Evolutionary conservation across 2,888 invertebrate genomes (phyloP).

Genomic region (Drosophila kokeensis): DNA sequence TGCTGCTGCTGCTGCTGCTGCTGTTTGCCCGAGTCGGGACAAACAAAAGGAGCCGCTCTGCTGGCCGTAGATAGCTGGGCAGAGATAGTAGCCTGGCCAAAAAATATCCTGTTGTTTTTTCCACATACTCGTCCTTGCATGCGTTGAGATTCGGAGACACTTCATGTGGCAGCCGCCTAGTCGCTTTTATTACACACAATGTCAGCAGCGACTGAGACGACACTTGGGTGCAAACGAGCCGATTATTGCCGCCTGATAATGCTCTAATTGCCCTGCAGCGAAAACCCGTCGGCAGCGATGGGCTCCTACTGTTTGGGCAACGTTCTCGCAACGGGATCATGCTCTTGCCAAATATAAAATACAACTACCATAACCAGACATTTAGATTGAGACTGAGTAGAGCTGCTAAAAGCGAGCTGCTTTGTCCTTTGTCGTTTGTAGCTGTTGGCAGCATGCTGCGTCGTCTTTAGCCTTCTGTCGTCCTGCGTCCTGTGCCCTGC

Average conservation of each 20-base stretch:
- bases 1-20: conserved; percentile 3
- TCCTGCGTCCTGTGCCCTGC: conserved; percentile 1
- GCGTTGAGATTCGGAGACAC: conserved; percentile 34
- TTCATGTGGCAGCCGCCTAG: conserved; percentile 41
- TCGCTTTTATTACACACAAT: conserved; percentile 67
- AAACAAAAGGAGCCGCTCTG: conserved; percentile 27
- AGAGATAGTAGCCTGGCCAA: conserved; percentile 29
- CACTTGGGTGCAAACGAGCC: conserved; percentile 80
- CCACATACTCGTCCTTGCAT: conserved; percentile 27
- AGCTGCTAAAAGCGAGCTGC: conserved; percentile 13
- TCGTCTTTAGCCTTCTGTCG: conserved; percentile 14
- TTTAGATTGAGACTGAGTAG: background rate
- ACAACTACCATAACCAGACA: background rate
- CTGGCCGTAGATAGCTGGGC: conserved; percentile 22
- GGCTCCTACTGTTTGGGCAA: conserved; percentile 76
- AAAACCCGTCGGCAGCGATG: conserved; percentile 49
- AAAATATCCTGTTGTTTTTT: conserved; percentile 71
- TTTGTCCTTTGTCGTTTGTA: conserved; percentile 7
- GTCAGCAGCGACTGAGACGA: conserved; percentile 62
- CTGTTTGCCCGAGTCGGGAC: conserved; percentile 7
- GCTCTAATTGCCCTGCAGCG: conserved; percentile 76
- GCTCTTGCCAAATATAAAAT: conserved; percentile 24
- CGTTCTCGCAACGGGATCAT: conserved; percentile 25
- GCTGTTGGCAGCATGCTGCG: conserved; percentile 41
- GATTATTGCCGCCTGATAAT: conserved; percentile 81